phyloP scores from a whole-genome alignment of 1,140 invertebrate genomes.

The Stenopsyche tienmushanensis region DNA sequence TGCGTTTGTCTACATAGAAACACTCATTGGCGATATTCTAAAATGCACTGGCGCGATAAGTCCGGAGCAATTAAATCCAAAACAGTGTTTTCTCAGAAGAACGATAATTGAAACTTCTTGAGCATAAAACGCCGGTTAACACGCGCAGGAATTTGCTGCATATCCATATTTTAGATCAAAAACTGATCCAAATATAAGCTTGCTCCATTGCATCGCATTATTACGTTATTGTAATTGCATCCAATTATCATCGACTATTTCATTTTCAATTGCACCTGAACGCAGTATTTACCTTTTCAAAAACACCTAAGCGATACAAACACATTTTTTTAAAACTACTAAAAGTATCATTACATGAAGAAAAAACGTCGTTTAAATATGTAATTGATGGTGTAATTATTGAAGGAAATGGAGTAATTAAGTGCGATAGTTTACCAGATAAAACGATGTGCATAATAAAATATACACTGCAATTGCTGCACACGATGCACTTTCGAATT shows the following conservation, averaged over 20 bases:
- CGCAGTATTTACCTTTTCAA: too few species aligned
- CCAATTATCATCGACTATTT: not conserved
- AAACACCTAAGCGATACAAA: too few species aligned
- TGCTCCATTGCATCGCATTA: not conserved
- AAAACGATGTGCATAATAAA: too few species aligned
- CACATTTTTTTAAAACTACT: too few species aligned
- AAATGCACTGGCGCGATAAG: not conserved
- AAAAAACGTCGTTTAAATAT: too few species aligned
- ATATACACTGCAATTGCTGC: too few species aligned
- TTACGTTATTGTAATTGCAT: not conserved
- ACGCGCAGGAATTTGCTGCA: not conserved
- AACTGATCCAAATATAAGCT: not conserved
- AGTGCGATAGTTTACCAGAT: too few species aligned
- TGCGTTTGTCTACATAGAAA: not conserved
- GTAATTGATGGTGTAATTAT: too few species aligned
- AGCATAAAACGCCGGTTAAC: not conserved
- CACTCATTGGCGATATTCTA: not conserved
- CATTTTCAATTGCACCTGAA: not conserved
- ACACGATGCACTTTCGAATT: too few species aligned
- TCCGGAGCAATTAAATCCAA: slow-evolving; percentile 1
- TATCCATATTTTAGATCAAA: not conserved
- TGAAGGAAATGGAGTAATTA: too few species aligned
- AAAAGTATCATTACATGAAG: too few species aligned
- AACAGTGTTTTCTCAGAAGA: not conserved
- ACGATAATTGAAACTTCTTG: not conserved